Percentiles rank a stretch among this genome's conserved stretches.
Conservation (phyloP, 2,113 vertebrate species). For the Vombatus ursinus region DNA sequence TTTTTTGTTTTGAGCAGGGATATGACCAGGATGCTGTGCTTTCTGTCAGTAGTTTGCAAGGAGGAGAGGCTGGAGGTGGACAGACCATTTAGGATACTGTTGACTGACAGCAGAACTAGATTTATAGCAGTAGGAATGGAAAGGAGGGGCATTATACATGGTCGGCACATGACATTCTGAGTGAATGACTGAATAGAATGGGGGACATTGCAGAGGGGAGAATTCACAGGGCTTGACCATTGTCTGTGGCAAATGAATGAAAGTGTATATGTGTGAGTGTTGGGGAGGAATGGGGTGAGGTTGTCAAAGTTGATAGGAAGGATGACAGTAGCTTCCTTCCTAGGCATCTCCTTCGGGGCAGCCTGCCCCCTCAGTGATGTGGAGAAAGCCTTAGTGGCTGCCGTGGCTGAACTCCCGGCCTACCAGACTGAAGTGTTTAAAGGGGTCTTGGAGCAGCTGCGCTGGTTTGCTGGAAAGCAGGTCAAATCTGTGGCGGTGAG, state of each 20-base stretch:
- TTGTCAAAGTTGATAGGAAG: too few relatives aligned
- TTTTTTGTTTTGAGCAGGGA: background rate
- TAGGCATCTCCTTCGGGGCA: constrained; percentile 92
- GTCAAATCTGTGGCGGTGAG: constrained; percentile 97
- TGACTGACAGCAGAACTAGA: background rate
- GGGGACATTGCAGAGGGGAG: background rate
- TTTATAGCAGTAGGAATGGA: background rate
- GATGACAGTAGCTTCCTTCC: background rate
- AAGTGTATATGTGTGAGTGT: background rate
- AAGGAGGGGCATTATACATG: background rate
- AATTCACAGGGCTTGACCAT: background rate
- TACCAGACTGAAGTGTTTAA: constrained; percentile 89
- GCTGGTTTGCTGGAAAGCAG: constrained; percentile 95
- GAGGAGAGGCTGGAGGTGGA: background rate
- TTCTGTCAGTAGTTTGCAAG: background rate
- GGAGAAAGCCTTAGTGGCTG: constrained; percentile 85
- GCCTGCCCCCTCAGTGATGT: constrained; percentile 88
- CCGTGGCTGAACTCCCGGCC: constrained; percentile 81
- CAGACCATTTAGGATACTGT: background rate
- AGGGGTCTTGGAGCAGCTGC: constrained; percentile 92
- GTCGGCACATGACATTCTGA: background rate
- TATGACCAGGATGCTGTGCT: background rate
- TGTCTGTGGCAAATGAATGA: background rate
- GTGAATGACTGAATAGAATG: background rate
- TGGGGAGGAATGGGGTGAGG: background rate